Evolutionary conservation across 2,888 invertebrate species (phyloP).

Genomic region (Chrysomela aeneicollis): DNA sequence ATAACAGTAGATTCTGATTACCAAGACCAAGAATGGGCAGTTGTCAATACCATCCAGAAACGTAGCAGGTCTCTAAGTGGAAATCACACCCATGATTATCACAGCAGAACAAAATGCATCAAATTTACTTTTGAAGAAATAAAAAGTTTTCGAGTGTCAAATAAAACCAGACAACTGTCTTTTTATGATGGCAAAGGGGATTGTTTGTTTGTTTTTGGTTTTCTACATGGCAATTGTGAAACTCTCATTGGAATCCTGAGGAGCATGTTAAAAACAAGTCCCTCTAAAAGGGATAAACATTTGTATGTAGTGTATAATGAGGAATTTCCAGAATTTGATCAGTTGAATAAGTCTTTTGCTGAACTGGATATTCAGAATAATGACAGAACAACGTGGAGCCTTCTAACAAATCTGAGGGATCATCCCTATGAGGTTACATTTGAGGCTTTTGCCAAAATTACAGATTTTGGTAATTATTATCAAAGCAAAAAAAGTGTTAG

Average conservation of each 20-base stretch:
- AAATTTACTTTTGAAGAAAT: constrained; percentile 70
- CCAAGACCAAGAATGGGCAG: constrained; percentile 85
- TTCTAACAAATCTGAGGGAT: constrained; percentile 67
- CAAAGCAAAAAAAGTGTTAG: too few relatives aligned
- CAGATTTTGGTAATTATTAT: constrained; percentile 73
- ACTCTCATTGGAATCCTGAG: constrained; percentile 72
- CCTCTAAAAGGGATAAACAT: constrained; percentile 76
- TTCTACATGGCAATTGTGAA: constrained; percentile 87
- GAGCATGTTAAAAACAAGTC: constrained; percentile 70
- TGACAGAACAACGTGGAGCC: constrained; percentile 72
- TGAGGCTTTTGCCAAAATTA: constrained; percentile 87
- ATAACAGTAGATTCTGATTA: constrained; percentile 79
- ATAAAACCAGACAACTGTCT: constrained; percentile 59
- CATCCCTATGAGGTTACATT: constrained; percentile 85
- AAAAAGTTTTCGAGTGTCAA: constrained; percentile 69
- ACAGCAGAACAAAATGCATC: constrained; percentile 63
- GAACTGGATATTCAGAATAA: constrained; percentile 84
- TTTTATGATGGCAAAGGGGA: constrained; percentile 77
- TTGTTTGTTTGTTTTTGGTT: constrained; percentile 82
- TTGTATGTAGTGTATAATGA: constrained; percentile 76
- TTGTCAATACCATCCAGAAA: constrained; percentile 78
- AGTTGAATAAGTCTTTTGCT: constrained; percentile 84
- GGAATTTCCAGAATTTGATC: constrained; percentile 70
- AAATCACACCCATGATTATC: constrained; percentile 60
- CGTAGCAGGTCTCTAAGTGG: constrained; percentile 70